Evolutionary conservation across 92 coral and sea anemone genomes (phyloP).

Genomic region (Porites lobata): DNA sequence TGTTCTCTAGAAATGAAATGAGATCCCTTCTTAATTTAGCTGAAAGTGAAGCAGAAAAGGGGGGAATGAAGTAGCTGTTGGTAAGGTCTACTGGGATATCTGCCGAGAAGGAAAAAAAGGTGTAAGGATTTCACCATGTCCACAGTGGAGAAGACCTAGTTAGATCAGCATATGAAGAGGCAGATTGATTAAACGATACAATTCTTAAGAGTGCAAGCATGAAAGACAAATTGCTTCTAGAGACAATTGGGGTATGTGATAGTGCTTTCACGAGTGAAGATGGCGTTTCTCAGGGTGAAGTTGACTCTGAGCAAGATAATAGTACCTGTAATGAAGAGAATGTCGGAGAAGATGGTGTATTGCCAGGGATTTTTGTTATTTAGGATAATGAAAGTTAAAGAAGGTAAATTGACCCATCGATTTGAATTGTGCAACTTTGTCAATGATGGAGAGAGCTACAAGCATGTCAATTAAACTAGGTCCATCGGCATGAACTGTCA

Average conservation of each 20-base stretch:
- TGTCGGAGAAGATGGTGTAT: background rate
- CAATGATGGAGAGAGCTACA: constrained; percentile 17
- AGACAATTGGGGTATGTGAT: constrained; percentile 39
- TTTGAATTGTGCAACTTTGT: background rate
- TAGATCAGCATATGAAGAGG: constrained; percentile 33
- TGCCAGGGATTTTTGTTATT: background rate
- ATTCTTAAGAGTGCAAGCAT: constrained; percentile 51
- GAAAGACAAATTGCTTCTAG: constrained; percentile 56
- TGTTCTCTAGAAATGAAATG: constrained; percentile 38
- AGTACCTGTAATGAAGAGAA: background rate
- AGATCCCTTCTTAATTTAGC: constrained; percentile 43
- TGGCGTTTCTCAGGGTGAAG: constrained; percentile 36
- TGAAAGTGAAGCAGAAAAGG: constrained; percentile 51
- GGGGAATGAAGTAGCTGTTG: constrained; percentile 50
- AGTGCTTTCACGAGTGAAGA: background rate
- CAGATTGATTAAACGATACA: constrained; percentile 36
- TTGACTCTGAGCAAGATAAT: background rate
- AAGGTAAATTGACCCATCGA: no score
- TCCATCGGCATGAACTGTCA: constrained; percentile 25
- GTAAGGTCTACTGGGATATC: constrained; percentile 64
- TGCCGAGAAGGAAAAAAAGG: constrained; percentile 36
- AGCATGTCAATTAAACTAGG: constrained; percentile 26
- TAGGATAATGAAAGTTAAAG: no score
- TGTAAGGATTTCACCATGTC: constrained; percentile 43
- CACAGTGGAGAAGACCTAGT: constrained; percentile 20